phyloP scores from a whole-genome alignment of 2,113 vertebrate species.

The Mohoua ochrocephala region DNA sequence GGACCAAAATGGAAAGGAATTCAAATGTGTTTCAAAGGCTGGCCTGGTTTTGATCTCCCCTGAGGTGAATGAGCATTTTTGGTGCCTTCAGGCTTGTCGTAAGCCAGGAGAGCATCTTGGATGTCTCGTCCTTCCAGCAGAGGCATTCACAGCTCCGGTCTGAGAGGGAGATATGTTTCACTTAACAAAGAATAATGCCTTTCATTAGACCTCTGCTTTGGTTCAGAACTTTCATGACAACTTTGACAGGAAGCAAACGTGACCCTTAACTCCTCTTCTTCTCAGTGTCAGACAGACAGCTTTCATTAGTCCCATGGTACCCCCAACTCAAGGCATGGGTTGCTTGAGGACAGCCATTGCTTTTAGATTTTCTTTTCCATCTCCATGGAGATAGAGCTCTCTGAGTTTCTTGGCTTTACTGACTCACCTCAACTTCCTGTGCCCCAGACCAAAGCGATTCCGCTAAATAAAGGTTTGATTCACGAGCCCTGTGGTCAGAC shows the following conservation, averaged over 20 bases:
- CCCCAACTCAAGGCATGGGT: background rate
- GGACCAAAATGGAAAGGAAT: background rate
- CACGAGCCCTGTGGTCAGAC: background rate
- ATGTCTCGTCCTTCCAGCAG: background rate
- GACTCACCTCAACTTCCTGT: background rate
- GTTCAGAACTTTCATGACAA: background rate
- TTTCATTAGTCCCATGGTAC: background rate
- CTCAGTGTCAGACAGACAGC: background rate
- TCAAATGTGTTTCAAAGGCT: background rate
- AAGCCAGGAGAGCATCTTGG: background rate
- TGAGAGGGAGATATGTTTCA: background rate
- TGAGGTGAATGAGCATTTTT: background rate
- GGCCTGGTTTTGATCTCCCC: background rate
- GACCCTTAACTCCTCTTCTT: background rate
- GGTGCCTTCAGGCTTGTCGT: background rate
- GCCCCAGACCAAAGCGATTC: background rate
- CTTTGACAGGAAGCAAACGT: background rate
- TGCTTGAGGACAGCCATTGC: background rate
- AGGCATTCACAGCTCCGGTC: background rate
- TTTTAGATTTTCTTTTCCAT: background rate
- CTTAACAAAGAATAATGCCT: background rate
- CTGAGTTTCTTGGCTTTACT: background rate
- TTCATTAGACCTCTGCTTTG: background rate
- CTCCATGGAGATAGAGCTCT: background rate
- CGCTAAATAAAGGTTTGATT: background rate